These are phyloP conservation scores for Crambe crambe DNA, from an alignment of 37 sponge, comb jelly and placozoan genomes.

Conservation along the genomic window DNA sequence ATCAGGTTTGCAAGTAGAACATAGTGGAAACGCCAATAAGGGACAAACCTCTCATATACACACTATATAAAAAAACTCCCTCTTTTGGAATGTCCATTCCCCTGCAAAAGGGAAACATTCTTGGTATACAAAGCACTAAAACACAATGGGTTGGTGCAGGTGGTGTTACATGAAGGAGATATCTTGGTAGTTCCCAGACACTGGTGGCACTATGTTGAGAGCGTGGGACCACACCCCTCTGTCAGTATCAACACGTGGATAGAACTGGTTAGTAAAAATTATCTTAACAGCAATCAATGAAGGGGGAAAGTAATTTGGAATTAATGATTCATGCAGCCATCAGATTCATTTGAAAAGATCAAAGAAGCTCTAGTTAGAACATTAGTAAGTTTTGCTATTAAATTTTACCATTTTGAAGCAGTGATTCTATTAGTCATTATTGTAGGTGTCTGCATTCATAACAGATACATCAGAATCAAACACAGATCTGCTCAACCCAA, in stretches of 20 bases:
- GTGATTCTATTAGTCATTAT: too few species aligned
- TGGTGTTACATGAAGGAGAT: slow-evolving; percentile 76
- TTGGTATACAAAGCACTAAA: background rate
- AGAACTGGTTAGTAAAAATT: slow-evolving; percentile 33
- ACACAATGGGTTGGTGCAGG: background rate
- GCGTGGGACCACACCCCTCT: slow-evolving; percentile 54
- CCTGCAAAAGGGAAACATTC: background rate
- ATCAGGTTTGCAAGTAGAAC: slow-evolving; percentile 41
- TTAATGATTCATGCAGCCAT: slow-evolving; percentile 13
- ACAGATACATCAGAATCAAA: background rate
- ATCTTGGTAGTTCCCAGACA: slow-evolving; percentile 90
- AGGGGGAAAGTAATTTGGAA: background rate
- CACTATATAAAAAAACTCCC: background rate
- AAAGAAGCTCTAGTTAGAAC: slow-evolving; percentile 67
- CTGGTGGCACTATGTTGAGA: slow-evolving; percentile 97
- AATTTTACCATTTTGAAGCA: too few species aligned
- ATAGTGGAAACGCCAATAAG: background rate
- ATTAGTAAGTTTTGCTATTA: slow-evolving; percentile 61
- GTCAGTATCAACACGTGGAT: slow-evolving; percentile 97
- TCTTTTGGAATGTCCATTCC: background rate
- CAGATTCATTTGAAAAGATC: slow-evolving; percentile 58
- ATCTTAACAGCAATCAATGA: background rate
- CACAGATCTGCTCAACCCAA: slow-evolving; percentile 68
- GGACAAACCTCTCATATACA: background rate
- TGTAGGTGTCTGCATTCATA: slow-evolving; percentile 29